A percentile compares a stretch with the other conserved stretches of the same genome.
Evolutionary conservation across 2,797 vertebrate genomes (phyloP).

Genomic region (Fundulus diaphanus): DNA sequence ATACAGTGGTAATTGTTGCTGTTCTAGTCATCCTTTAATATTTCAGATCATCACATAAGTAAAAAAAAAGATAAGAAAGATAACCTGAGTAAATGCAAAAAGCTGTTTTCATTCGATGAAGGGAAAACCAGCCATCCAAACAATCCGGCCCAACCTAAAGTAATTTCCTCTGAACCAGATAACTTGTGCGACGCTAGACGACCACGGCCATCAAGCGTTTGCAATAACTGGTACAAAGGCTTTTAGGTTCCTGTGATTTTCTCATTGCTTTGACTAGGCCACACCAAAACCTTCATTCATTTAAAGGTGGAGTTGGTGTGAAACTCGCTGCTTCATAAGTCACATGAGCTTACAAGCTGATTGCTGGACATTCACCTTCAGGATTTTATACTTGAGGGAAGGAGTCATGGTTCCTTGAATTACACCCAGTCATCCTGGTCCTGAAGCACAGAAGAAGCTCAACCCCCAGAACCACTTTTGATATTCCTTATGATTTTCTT

Average conservation of each 20-base stretch:
- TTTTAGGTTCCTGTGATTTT: neutral
- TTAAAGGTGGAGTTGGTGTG: neutral
- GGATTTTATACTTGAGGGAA: no score
- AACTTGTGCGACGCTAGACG: neutral
- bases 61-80: neutral
- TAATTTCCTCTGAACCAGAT: neutral
- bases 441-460: neutral
- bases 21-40: neutral
- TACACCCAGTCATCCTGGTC: neutral
- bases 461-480: neutral
- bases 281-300: neutral
- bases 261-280: neutral
- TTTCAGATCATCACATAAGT: neutral
- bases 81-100: no score
- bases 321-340: neutral
- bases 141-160: neutral
- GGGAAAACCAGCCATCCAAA: no score
- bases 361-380: neutral
- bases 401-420: neutral
- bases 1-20: neutral
- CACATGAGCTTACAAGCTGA: neutral
- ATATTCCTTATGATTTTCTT: neutral
- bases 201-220: neutral
- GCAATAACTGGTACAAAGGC: no score
- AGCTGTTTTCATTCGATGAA: neutral